Evolutionary conservation across 2,113 vertebrate species (phyloP), one percentile per base, ranked within the genome.

Genomic region (Smithornis capensis): DNA sequence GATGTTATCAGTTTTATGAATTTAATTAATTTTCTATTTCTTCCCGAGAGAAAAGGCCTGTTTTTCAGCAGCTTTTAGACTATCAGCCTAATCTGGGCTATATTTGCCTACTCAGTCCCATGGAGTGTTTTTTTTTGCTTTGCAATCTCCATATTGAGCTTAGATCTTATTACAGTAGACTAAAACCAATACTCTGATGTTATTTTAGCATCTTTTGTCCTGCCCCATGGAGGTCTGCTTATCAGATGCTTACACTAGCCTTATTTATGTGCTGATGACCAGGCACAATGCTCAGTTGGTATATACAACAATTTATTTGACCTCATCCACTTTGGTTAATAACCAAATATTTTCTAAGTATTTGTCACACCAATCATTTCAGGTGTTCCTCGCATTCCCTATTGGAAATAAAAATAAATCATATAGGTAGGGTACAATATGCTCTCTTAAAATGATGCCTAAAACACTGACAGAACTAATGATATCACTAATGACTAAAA

Each of bases 401-500:
- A 19, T 55, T 2, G 3, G 67, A 92, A 93, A 92, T 49, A 80
- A 83, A 92, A 88, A 67, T 45, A 74, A 64, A 14, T 63, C 67
- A 27, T 78, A 75, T 10, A 83, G 69, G 16, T 90, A 90, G 33
- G 47, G 68, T 95, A 89, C 40, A 69, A 85, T 70, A 93, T 60
- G 40, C 37, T 89, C 23, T 67, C 70, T 70, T 95, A 93, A 93
- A 92, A 69, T 56, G 29, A 80, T 74, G 74, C 76, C 57, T 95
- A 94, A 93, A 85, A 50, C 62, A 70, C 37, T 92, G 90, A 83
- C 42, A 78, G 69, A 94, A 92, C 91, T 95, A 93, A 53, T 68
- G 57, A 22, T 74, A 89, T 45, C 79, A 92, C 68, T 94, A 91
- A 44, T 25, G 28, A 94, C 83, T 94, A 95, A 95, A 95, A 44